Evolutionary conservation across 2,888 invertebrate genomes (phyloP).

Genomic region (Synergus gifuensis): DNA sequence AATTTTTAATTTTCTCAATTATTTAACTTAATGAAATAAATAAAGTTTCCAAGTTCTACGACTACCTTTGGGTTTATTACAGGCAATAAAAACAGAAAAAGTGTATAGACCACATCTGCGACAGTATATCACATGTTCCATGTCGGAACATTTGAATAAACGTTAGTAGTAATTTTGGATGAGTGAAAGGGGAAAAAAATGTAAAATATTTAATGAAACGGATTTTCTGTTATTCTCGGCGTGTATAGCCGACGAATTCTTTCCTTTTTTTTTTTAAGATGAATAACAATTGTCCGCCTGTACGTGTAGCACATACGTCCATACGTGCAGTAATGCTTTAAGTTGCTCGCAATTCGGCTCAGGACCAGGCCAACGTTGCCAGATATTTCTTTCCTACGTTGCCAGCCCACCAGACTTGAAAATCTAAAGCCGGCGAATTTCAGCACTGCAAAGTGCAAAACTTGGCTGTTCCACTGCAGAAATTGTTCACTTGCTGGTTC

Average conservation of each 20-base stretch:
- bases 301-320: not conserved
- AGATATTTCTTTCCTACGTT: constrained; percentile 29
- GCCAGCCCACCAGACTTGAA: not conserved
- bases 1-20: not conserved
- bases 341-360: constrained; percentile 20
- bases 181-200: not conserved
- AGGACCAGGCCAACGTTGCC: constrained; percentile 34
- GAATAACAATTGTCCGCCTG: not conserved
- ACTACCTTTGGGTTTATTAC: too few relatives aligned
- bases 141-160: constrained; percentile 2
- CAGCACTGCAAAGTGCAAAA: constrained; percentile 10
- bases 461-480: constrained; percentile 25
- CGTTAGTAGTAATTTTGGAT: not conserved
- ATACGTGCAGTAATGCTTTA: not conserved
- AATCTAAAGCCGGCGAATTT: constrained; percentile 15
- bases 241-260: constrained; percentile 14
- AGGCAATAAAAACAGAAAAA: too few relatives aligned
- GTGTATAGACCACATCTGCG: too few relatives aligned
- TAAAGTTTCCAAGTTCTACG: too few relatives aligned
- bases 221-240: not conserved
- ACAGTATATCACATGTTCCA: too few relatives aligned
- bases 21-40: too few relatives aligned
- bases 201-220: constrained; percentile 22
- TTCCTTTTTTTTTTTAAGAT: constrained; percentile 28
- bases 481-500: not conserved